These are phyloP conservation scores for Noctua fimbriata DNA, from an alignment of 2,888 invertebrate genomes.

Conservation along the genomic window DNA sequence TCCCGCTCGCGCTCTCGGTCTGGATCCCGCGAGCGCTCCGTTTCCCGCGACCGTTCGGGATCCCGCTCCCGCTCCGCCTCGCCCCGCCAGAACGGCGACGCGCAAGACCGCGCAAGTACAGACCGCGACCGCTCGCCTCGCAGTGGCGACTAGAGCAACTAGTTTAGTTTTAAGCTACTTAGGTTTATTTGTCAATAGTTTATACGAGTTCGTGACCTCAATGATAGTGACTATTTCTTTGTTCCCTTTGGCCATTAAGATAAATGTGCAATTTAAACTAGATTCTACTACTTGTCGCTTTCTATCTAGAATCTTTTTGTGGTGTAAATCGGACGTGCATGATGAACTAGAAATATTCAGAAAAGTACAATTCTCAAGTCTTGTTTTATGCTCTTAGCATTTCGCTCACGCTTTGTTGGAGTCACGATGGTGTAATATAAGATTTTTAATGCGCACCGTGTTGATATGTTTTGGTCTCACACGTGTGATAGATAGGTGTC, in stretches of 20 bases:
- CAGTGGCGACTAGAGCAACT: constrained; percentile 81
- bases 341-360: constrained; percentile 22
- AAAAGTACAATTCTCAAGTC: constrained; percentile 59
- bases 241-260: constrained; percentile 34
- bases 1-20: constrained; percentile 80
- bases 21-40: constrained; percentile 76
- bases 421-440: constrained; percentile 71
- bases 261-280: constrained; percentile 37
- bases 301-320: constrained; percentile 13
- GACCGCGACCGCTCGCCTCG: constrained; percentile 87
- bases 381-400: constrained; percentile 15
- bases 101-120: constrained; percentile 77
- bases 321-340: constrained; percentile 8
- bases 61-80: constrained; percentile 81
- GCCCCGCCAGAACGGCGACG: constrained; percentile 85
- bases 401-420: constrained; percentile 48
- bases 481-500: constrained; percentile 59
- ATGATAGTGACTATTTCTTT: constrained; percentile 49
- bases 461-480: constrained; percentile 65
- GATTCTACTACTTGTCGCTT: constrained; percentile 17
- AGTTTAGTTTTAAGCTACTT: constrained; percentile 55
- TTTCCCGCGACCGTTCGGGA: constrained; percentile 76
- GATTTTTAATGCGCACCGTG: constrained; percentile 69
- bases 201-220: constrained; percentile 74
- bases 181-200: constrained; percentile 67